Evolutionary conservation across 2,797 vertebrate genomes (phyloP), one percentile per base, ranked within the genome.

Genomic region (Adelosebastes latens): DNA sequence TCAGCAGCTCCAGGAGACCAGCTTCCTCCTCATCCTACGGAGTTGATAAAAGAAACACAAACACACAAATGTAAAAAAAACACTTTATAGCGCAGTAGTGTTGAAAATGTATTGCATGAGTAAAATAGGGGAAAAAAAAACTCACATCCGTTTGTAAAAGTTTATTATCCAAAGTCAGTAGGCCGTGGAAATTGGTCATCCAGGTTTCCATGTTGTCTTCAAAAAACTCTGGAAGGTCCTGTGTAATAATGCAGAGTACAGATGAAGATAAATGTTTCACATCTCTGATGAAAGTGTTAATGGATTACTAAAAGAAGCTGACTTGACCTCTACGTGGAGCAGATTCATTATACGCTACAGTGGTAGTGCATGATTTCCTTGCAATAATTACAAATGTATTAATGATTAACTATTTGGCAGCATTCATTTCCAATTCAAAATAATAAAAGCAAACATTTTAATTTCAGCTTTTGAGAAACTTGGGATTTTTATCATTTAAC

Each of bases 161-260:
- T 88, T 99, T 99, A 89, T 99, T 99, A 95, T 99, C 99, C 94
- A 99, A 91, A 78, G 98, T 99, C 89, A 99, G 92, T 29, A 99
- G 95, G 71, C 94, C 97, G 67, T 99, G 99, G 84, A 99, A 99
- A 92, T 99, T 97, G 14, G 97, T 97, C 99, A 99, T 99, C 99
- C 99, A 99, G 0, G 98, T 99, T 94, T 99, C 98, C 98, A 99
- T 99, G 93, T 99, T 99, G 93, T 99, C 99, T 93, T 99, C 99
- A 96, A 99, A 99, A 93, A 99, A 99, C 89, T 99, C 98, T 25
- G 99, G 99, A 75, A 99, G 97, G 91, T 99, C 99, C 99, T 99
- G 87, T 55, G 27, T 13, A 76, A 79, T 2, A 71, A 62, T 2
- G 32, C 1, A 91, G 32, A 77, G 20, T 0, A 53, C 0, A 73